Evolutionary conservation across 2,113 vertebrate genomes (phyloP).

Genomic region (Cyprinodon variegatus): DNA sequence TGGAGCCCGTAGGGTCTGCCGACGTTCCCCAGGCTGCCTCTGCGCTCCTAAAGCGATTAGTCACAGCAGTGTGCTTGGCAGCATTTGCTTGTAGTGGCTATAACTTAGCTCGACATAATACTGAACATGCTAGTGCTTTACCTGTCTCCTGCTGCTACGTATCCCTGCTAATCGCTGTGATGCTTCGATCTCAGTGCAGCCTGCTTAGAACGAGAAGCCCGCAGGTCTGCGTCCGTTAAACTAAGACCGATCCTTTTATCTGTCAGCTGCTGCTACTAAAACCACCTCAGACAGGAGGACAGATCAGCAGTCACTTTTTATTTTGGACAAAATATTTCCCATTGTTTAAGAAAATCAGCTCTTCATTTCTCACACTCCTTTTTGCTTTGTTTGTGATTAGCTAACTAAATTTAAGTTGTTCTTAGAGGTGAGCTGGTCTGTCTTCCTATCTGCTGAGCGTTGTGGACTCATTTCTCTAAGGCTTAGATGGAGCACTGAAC

Average conservation of each 20-base stretch:
- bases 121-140: constrained; percentile 20
- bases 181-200: constrained; percentile 11
- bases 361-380: background rate
- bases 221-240: background rate
- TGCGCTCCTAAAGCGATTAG: constrained; percentile 23
- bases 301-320: constrained; percentile 30
- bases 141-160: background rate
- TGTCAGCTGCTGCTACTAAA: constrained; percentile 32
- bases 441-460: constrained; percentile 44
- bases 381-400: background rate
- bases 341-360: background rate
- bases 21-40: constrained; percentile 1
- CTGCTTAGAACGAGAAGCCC: constrained; percentile 13
- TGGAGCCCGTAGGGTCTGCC: constrained; percentile 6
- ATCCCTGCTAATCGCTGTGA: constrained; percentile 7
- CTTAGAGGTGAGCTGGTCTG: constrained; percentile 30
- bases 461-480: constrained; percentile 55
- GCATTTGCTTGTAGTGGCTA: constrained; percentile 15
- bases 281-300: constrained; percentile 31
- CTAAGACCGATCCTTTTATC: constrained; percentile 27
- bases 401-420: background rate
- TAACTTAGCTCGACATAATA: constrained; percentile 22
- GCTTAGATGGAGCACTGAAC: constrained; percentile 81
- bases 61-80: constrained; percentile 10
- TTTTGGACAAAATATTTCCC: background rate